A percentile compares a stretch with the other conserved stretches of the same genome.
Evolutionary conservation across 2,797 vertebrate genomes (phyloP).

Genomic region (Poecilia wingei): DNA sequence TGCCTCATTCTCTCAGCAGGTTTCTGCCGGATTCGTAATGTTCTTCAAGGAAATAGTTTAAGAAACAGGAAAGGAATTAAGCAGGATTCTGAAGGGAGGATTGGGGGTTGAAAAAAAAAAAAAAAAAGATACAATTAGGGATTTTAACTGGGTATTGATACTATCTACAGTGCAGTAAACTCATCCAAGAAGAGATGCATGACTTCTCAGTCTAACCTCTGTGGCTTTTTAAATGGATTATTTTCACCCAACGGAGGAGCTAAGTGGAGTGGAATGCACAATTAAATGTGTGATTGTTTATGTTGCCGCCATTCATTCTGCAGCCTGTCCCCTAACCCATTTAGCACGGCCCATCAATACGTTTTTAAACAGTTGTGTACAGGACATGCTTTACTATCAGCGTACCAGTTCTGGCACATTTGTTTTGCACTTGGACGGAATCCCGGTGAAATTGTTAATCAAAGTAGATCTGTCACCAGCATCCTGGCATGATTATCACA

Average conservation of each 20-base stretch:
- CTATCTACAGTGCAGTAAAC: constrained; percentile 42
- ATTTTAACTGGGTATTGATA: constrained; percentile 43
- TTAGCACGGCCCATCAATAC: constrained; percentile 57
- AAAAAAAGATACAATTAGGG: constrained; percentile 30
- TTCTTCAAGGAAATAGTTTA: constrained; percentile 19
- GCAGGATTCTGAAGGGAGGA: constrained; percentile 38
- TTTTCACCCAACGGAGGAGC: constrained; percentile 49
- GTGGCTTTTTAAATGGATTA: constrained; percentile 64
- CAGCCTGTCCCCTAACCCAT: constrained; percentile 51
- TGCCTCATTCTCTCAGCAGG: constrained; percentile 43
- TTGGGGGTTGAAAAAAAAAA: constrained; percentile 27
- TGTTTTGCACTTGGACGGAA: constrained; percentile 46
- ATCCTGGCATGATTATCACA: constrained; percentile 60
- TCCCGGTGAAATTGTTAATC: constrained; percentile 62
- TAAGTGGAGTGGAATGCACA: constrained; percentile 71
- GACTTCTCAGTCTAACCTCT: constrained; percentile 40
- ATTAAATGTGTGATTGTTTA: constrained; percentile 72
- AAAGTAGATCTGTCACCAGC: constrained; percentile 63
- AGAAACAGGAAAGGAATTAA: constrained; percentile 19
- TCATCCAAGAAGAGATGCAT: constrained; percentile 42
- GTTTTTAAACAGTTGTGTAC: constrained; percentile 49
- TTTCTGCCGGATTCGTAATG: constrained; percentile 49
- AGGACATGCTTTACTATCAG: constrained; percentile 56
- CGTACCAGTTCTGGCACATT: constrained; percentile 53
- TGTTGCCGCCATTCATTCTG: constrained; percentile 49